These are phyloP conservation scores for Rousettus madagascariensis DNA, from an alignment of 2,797 vertebrate genomes.

Conservation along the genomic window DNA sequence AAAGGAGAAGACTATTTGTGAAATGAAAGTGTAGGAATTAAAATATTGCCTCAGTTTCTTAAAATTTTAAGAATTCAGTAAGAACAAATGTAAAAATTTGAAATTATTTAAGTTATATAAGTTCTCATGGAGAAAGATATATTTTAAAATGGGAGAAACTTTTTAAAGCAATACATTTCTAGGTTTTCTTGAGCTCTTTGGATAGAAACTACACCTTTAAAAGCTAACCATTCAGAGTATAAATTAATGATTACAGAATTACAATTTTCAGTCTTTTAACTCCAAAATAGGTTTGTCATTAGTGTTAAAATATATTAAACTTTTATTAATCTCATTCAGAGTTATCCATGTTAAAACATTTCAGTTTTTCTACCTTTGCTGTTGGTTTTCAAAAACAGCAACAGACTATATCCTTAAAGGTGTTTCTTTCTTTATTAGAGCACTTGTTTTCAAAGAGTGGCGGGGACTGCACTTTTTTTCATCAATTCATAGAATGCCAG, in stretches of 20 bases:
- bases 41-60: slow-evolving; percentile 2
- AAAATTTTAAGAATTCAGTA: slow-evolving; percentile 24
- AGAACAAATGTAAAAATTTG: background rate
- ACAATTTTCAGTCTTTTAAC: slow-evolving; percentile 27
- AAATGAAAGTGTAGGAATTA: slow-evolving; percentile 32
- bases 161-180: slow-evolving; percentile 44
- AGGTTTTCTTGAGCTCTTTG: slow-evolving; percentile 51
- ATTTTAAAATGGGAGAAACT: slow-evolving; percentile 42
- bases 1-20: background rate
- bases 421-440: slow-evolving; percentile 96
- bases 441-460: slow-evolving; percentile 98
- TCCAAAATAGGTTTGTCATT: slow-evolving; percentile 48
- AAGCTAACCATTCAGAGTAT: slow-evolving; percentile 43
- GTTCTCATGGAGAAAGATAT: slow-evolving; percentile 16
- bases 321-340: slow-evolving; percentile 31
- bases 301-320: slow-evolving; percentile 49
- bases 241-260: slow-evolving; percentile 36
- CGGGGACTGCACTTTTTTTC: slow-evolving; percentile 96
- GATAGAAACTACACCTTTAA: slow-evolving; percentile 76
- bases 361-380: slow-evolving; percentile 66
- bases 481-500: slow-evolving; percentile 97
- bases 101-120: slow-evolving; percentile 32
- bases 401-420: slow-evolving; percentile 80
- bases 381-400: slow-evolving; percentile 72
- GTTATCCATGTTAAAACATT: slow-evolving; percentile 58